Evolutionary conservation across 2,888 invertebrate genomes (phyloP), one percentile per base, ranked within the genome.

Genomic region (Tromatobia lineatoria): DNA sequence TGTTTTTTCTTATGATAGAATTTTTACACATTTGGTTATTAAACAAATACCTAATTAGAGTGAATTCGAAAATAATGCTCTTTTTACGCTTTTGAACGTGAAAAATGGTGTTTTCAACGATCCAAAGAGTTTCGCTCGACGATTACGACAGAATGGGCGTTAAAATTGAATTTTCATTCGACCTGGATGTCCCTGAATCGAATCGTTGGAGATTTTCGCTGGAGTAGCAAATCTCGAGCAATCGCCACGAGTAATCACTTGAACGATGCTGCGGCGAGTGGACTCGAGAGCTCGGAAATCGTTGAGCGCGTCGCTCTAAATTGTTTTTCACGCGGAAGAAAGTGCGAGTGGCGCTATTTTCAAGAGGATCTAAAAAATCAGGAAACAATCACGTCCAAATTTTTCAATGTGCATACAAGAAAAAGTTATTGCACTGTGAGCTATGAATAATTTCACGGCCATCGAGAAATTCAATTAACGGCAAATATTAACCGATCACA

Each of bases 261-360:
- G 6, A 45, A 77, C 64, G 64, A 66, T 71, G 20, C 52, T 20
- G 61, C 15, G 76, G 76, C 76, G 57, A 66, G 76, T 45, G 42
- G 45, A 18, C 59, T 80, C 74, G 74, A 82, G 64, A 71, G 70
- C 66, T 18, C 47, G 8, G 11, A n/a, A 77, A 52, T 78, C 82
- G 61, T 66, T 20, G 59, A 73, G 42, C 42, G 69, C 54, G 59
- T 76, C 67, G 76, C 66, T 80, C 52, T 75, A 69, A 83, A 80
- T 76, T 59, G 71, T 80, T 83, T 80, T 83, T 69, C 73, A 73
- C 54, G 42, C 20, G 29, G 73, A 80, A 71, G 83, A 80, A 80
- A 83, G 80, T 80, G 83, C 73, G 76, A 80, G 80, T 80, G 74
- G 23, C 23, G 45, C n/a, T 11, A 59, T 8, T n/a, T n/a, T 3